Evolutionary conservation across 2,113 vertebrate species (phyloP), one percentile per base, ranked within the genome.

Genomic region (Strix aluco): DNA sequence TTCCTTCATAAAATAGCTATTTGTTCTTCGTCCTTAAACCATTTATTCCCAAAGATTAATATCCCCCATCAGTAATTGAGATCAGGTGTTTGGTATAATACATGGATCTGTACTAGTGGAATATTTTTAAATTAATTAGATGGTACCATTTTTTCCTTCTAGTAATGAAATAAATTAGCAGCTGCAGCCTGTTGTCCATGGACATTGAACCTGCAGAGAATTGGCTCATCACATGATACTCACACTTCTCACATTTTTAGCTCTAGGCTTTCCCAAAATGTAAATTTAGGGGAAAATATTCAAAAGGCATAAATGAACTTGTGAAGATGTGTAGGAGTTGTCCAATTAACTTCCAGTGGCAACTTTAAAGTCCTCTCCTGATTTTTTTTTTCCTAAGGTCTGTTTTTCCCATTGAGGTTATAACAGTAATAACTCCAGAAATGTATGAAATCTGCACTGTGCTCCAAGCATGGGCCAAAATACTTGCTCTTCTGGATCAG

Each of bases 211-310:
- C 9, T 65, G 15, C 19, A 36, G 59, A 73, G 13, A 81, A 26
- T 2, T 78, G 13, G 13, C 16, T 93, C 11, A 27, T 34, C 0
- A 0, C 15, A n/a, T 5, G 2, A 46, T 25, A 29, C 14, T 59
- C 14, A 42, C 11, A n/a, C 4, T 36, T 61, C 5, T 73, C 29
- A 22, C 34, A 25, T 65, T 88, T 95, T 72, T 69, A 90, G 26
- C 27, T 40, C n/a, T 30, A 87, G 34, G 21, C 6, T 86, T 83
- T 49, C 27, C 40, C 2, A 51, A 82, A 65, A 40, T 32, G 21
- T 27, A 63, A 34, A 44, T 40, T 40, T 20, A 82, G 7, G 4
- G 5, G 9, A 47, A 86, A 73, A 83, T 84, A 73, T 18, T 63
- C 17, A 67, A 62, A 95, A 78, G 1, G 18, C 2, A 5, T 58